Evolutionary conservation across 2,113 vertebrate species (phyloP), one percentile per base, ranked within the genome.

Genomic region (Cyprinodon tularosa): DNA sequence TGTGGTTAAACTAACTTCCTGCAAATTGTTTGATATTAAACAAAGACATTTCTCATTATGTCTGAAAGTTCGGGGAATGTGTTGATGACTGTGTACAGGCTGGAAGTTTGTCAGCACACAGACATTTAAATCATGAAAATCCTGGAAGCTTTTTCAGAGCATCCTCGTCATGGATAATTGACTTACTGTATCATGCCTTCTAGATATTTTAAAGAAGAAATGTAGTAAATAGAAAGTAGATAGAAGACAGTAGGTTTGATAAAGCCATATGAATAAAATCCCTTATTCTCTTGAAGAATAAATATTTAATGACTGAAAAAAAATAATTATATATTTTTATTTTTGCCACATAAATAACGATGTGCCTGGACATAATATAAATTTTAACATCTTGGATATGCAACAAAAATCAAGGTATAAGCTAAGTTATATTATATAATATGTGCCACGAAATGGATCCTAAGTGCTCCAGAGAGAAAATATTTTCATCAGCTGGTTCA

Each of bases 21-120:
- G 7, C 9, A 83, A 80, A 86, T 81, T 72, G 76, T 71, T 68
- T 65, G 66, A 77, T 64, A 81, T 87, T 68, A 82, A 76, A 39
- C 68, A 0, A 40, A 83, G 60, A 15, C 44, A 69, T 63, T 83
- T 70, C 20, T 37, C 64, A 47, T 70, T 77, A 81, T n/a, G 66
- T 63, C 64, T 48, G 74, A 47, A 73, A 74, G 63, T 82, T 67
- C 38, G 68, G 53, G 76, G 74, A 78, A 59, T 60, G 44, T 1
- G 14, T 45, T 15, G 64, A 11, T 29, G 14, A 6, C 45, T n/a
- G 39, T 0, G 12, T 44, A 12, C 62, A 17, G 39, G 45, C 40
- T 36, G 48, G 29, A 44, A 12, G 44, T 39, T 66, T 22, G 59
- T 71, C 22, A 7, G 61, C 22, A 12, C 36, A 38, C 37, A 39